phyloP scores from a whole-genome alignment of 2,888 invertebrate genomes.

The Thysanoteuthis rhombus region DNA sequence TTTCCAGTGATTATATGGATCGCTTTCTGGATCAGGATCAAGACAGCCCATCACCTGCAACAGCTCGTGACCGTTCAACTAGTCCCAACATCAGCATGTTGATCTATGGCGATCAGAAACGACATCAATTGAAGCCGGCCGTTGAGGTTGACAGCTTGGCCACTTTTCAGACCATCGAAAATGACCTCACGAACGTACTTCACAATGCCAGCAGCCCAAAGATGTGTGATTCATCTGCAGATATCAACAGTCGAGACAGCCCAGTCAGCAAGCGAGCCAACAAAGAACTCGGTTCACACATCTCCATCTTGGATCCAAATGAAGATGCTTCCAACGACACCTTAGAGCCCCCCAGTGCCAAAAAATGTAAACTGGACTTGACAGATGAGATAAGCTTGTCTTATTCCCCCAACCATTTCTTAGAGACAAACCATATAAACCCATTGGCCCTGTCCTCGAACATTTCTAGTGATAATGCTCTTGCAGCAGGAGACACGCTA shows the following conservation, averaged over 20 bases:
- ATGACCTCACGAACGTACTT: background rate
- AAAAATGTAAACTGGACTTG: constrained; percentile 32
- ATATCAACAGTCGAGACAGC: constrained; percentile 70
- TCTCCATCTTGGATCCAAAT: background rate
- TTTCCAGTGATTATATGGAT: constrained; percentile 85
- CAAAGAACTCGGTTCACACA: constrained; percentile 37
- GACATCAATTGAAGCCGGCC: constrained; percentile 58
- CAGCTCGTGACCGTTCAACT: constrained; percentile 72
- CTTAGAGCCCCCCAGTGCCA: constrained; percentile 26
- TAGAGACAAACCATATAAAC: constrained; percentile 25
- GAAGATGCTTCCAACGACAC: constrained; percentile 21
- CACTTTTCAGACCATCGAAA: constrained; percentile 22
- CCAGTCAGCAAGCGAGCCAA: constrained; percentile 76
- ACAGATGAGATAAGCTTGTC: background rate
- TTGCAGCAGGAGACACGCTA: constrained; percentile 2
- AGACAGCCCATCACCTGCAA: constrained; percentile 44
- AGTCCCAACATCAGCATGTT: constrained; percentile 76
- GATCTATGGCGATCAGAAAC: constrained; percentile 69
- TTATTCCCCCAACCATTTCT: constrained; percentile 13
- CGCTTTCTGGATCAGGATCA: constrained; percentile 83
- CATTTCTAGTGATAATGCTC: constrained; percentile 18
- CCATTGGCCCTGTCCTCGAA: constrained; percentile 25
- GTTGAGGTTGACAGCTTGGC: constrained; percentile 42
- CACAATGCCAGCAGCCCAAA: constrained; percentile 22
- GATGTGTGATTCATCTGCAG: background rate